Conservation (phyloP, 2,113 vertebrate genomes). For the Nansenia antarctica region DNA sequence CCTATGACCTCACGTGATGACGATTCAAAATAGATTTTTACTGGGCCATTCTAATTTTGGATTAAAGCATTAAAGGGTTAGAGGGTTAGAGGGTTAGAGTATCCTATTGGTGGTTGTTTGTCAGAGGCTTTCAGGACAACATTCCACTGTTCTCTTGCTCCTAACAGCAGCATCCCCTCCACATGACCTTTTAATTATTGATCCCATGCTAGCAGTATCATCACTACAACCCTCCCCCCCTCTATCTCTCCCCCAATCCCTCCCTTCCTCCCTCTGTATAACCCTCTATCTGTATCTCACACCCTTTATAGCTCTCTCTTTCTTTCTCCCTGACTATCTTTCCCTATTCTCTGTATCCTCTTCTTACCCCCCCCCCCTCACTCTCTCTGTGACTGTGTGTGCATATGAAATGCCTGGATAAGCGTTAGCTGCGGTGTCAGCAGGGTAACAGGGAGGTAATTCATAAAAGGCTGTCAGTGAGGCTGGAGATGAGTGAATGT, state of each 20-base stretch:
- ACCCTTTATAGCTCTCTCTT: no score
- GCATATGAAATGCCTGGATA: constrained; percentile 45
- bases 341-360: no score
- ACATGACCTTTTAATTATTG: constrained; percentile 70
- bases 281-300: no score
- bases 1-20: constrained; percentile 30
- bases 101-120: background rate
- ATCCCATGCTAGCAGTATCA: constrained; percentile 47
- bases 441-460: constrained; percentile 52
- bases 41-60: constrained; percentile 32
- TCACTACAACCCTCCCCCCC: constrained; percentile 24
- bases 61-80: constrained; percentile 45
- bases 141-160: background rate
- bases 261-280: background rate
- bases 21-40: constrained; percentile 33
- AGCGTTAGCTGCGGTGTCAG: constrained; percentile 66
- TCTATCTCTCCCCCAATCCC: background rate
- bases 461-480: constrained; percentile 62
- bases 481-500: constrained; percentile 50
- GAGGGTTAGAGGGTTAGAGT: background rate
- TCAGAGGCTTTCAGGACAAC: constrained; percentile 3
- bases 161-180: no score
- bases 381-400: background rate
- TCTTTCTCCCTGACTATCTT: no score
- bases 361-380: no score